Evolutionary conservation across 2,113 vertebrate species (phyloP).

Genomic region (Rhynchopsitta pachyrhyncha): DNA sequence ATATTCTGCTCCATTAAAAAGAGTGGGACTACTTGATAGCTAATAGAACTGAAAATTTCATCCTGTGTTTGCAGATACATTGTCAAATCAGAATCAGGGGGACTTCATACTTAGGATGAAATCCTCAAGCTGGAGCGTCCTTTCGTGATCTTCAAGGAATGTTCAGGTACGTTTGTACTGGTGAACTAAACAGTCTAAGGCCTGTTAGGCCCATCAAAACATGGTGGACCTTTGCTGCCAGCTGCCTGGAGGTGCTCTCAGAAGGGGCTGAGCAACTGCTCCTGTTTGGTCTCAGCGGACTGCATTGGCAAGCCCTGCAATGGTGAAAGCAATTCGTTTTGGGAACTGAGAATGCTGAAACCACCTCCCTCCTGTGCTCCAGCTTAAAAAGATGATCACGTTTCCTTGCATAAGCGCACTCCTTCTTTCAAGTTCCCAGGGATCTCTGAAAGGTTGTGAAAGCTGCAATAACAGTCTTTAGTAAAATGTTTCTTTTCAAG

Average conservation of each 20-base stretch:
- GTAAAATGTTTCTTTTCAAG: background rate
- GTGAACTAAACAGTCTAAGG: background rate
- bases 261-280: background rate
- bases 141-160: background rate
- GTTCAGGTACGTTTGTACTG: background rate
- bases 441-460: background rate
- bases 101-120: background rate
- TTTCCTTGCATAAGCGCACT: background rate
- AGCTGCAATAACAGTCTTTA: slow-evolving; percentile 2
- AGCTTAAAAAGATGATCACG: background rate
- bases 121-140: background rate
- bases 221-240: background rate
- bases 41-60: background rate
- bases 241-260: background rate
- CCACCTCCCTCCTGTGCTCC: background rate
- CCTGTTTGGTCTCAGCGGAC: background rate
- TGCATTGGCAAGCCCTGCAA: background rate
- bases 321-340: background rate
- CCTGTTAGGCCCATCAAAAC: background rate
- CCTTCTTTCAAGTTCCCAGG: background rate
- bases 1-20: background rate
- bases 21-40: accelerated
- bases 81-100: background rate
- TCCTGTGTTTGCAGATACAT: background rate
- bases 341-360: background rate